These are phyloP conservation scores for Labroides dimidiatus DNA, from an alignment of 2,797 vertebrate species.

Conservation along the genomic window DNA sequence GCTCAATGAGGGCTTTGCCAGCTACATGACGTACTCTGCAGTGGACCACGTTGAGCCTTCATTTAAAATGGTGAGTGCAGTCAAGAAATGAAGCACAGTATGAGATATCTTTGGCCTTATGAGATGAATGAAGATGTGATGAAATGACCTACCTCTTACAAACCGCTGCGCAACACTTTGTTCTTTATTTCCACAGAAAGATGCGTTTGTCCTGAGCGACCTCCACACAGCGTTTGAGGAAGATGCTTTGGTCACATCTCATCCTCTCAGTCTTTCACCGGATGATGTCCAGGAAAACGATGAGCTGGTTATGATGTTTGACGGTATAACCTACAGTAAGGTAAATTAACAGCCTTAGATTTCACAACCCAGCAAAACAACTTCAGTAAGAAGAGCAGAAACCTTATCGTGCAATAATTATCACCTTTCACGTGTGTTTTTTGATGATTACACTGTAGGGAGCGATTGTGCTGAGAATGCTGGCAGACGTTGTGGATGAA, in stretches of 20 bases:
- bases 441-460: conserved; percentile 72
- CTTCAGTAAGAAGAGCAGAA: background rate
- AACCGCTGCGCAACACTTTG: background rate
- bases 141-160: too few species aligned
- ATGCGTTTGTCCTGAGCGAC: conserved; percentile 40
- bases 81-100: too few species aligned
- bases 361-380: too few species aligned
- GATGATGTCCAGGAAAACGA: conserved; percentile 42
- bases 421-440: background rate
- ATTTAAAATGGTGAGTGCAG: conserved; percentile 73
- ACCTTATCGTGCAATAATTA: background rate
- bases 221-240: conserved; percentile 61
- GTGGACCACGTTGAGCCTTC: conserved; percentile 56
- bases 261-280: conserved; percentile 66
- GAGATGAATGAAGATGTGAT: too few species aligned
- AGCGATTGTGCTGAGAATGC: conserved; percentile 82
- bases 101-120: too few species aligned
- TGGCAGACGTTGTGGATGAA: conserved; percentile 62
- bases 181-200: conserved; percentile 61
- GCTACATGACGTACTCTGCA: conserved; percentile 71
- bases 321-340: conserved; percentile 80
- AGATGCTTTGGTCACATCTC: conserved; percentile 77
- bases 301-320: conserved; percentile 72
- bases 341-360: conserved; percentile 45
- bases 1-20: conserved; percentile 86